A percentile compares a stretch with the other conserved stretches of the same genome.
Conservation (phyloP, 2,797 vertebrate genomes). For the Sebastes matsubarae region DNA sequence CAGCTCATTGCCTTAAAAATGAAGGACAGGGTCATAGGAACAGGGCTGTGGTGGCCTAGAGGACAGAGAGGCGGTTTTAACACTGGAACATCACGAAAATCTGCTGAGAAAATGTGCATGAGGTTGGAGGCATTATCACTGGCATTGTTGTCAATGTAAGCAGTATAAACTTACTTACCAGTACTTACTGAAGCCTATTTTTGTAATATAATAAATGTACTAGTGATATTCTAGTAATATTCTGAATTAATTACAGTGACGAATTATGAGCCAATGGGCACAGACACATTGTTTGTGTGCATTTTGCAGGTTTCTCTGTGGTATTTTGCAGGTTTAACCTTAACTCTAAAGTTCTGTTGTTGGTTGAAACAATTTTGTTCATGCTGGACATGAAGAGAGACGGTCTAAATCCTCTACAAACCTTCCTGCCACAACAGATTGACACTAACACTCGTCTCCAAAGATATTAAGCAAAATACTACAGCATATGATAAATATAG, state of each 20-base stretch:
- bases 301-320: neutral
- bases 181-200: neutral
- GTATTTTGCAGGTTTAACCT: neutral
- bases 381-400: neutral
- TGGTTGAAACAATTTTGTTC: neutral
- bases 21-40: slow-evolving; percentile 21
- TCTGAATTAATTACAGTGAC: neutral
- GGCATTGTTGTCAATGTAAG: neutral
- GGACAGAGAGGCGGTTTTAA: neutral
- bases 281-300: neutral
- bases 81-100: neutral
- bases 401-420: neutral
- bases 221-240: neutral
- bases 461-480: neutral
- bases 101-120: neutral
- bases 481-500: neutral
- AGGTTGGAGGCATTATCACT: neutral
- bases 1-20: slow-evolving; percentile 31
- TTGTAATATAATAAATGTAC: neutral
- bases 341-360: neutral
- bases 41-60: neutral
- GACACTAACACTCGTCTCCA: neutral
- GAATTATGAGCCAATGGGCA: neutral
- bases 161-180: neutral
- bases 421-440: neutral